Base-by-base conservation (phyloP, 2,888 invertebrate species). In the Chloroclysta siterata region DNA sequence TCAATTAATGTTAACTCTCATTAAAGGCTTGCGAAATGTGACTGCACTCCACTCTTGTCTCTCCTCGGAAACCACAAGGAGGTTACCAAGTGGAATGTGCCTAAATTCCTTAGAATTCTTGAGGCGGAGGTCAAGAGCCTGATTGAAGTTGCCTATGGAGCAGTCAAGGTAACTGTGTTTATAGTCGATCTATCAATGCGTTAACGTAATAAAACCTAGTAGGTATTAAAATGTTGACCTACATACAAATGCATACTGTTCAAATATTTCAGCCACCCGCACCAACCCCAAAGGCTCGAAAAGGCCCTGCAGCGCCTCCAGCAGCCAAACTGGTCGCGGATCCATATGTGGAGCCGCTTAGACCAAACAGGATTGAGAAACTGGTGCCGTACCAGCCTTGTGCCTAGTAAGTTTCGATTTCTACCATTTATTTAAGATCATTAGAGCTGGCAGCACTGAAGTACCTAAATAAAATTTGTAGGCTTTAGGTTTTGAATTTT, bases 61-160 rank as follows among this genome's bases (percentile, higher is more conserved):
- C 80, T 94, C 13, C 79, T 95, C 46, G 88, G 95, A n/a, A 84
- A 94, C 84, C 85, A 95, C 84, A 84, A 90, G 69, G 87, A 94
- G 73, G 82, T 96, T 75, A 87, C 95, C 82, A 88, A 90, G 46
- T 93, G 93, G 80, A 94, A 94, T 75, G 90, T 94, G 2, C 72
- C 83, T 17, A 89, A 92, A 60, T 94, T 94, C 75, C 81, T 94
- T 0, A 85, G 85, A 61, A 87, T 94, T 17, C 76, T 94, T 5
- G 94, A 94, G 74, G 67, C 81, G 0, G 94, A 94, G 52, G 86
- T 94, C 5, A 93, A 93, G 72, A 88, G 88, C 22, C 84, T 94
- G 7, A 90, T 94, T 3, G 89, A 94, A 74, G 88, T 91, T 0
- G 94, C 87, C 0, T 94, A 93, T 63, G 89, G 90, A 1, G 87